Evolutionary conservation across 1,140 invertebrate species (phyloP).

Genomic region (Apocrypta bakeri): DNA sequence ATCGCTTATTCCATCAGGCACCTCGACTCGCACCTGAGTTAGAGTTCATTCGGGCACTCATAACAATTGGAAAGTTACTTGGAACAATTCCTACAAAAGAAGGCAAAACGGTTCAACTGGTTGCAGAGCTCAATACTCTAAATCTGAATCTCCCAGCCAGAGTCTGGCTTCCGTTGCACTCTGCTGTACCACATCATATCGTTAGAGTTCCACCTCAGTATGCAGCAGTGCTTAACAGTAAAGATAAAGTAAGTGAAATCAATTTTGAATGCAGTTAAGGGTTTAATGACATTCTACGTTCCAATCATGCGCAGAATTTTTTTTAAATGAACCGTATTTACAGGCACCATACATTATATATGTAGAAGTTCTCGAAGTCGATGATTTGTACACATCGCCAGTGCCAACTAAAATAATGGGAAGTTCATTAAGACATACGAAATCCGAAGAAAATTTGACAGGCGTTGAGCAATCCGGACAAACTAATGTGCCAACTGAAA

Average conservation of each 20-base stretch:
- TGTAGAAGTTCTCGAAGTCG: conserved; percentile 95
- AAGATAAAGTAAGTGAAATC: conserved; percentile 88
- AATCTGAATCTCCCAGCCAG: conserved; percentile 98
- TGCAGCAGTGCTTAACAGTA: conserved; percentile 98
- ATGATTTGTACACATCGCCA: conserved; percentile 87
- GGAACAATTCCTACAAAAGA: conserved; percentile 95
- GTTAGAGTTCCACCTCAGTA: conserved; percentile 94
- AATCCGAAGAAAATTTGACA: conserved; percentile 93
- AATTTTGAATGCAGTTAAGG: conserved; percentile 10
- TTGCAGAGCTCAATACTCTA: conserved; percentile 93
- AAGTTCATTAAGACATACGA: conserved; percentile 89
- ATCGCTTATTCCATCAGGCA: conserved; percentile 75
- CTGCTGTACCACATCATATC: conserved; percentile 85
- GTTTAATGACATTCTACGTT: background rate
- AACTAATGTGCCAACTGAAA: conserved; percentile 59
- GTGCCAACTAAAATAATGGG: conserved; percentile 87
- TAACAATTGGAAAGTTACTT: conserved; percentile 92
- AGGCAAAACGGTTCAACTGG: conserved; percentile 90
- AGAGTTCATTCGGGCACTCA: conserved; percentile 90
- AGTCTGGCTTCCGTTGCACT: conserved; percentile 95
- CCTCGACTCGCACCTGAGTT: conserved; percentile 88
- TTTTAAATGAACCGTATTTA: conserved; percentile 53
- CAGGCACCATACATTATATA: conserved; percentile 98
- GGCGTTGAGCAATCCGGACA: conserved; percentile 68
- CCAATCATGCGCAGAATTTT: background rate